These are phyloP conservation scores for Sylvilagus bachmani DNA, from an alignment of 2,113 vertebrate species.

Conservation along the genomic window DNA sequence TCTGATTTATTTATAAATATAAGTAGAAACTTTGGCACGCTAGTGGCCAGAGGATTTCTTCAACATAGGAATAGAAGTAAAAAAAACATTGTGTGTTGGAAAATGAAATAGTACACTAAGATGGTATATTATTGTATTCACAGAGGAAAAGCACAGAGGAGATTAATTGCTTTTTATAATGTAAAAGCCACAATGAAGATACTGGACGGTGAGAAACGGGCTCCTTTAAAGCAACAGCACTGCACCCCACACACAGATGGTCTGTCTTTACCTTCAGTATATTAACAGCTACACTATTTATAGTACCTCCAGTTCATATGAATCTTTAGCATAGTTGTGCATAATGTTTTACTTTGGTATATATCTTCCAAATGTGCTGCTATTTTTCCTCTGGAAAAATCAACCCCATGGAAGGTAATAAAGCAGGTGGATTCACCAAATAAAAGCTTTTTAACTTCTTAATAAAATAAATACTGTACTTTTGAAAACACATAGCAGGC, in stretches of 20 bases:
- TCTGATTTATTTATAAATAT: neutral
- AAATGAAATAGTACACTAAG: neutral
- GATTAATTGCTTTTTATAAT: neutral
- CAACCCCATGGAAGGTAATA: neutral
- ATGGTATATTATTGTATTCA: neutral
- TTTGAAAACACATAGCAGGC: conserved; percentile 47
- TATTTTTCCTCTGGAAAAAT: conserved; percentile 29
- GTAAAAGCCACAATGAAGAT: conserved; percentile 30
- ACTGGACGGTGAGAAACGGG: neutral
- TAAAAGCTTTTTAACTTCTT: conserved; percentile 69
- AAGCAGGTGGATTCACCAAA: conserved; percentile 38
- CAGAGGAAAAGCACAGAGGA: neutral
- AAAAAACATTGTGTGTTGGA: neutral
- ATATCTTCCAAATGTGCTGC: conserved; percentile 64
- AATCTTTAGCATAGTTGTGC: conserved; percentile 53
- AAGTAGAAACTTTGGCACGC: neutral
- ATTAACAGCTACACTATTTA: conserved; percentile 49
- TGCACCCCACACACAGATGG: conserved; percentile 39
- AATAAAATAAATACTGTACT: conserved; percentile 30
- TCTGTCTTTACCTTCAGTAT: neutral
- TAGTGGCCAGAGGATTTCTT: neutral
- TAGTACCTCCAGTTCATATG: neutral
- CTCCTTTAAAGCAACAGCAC: conserved; percentile 56
- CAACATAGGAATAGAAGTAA: neutral
- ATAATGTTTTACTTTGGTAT: conserved; percentile 45